Base-by-base conservation (phyloP, 2,113 vertebrate genomes). In the Calidris pugnax region DNA sequence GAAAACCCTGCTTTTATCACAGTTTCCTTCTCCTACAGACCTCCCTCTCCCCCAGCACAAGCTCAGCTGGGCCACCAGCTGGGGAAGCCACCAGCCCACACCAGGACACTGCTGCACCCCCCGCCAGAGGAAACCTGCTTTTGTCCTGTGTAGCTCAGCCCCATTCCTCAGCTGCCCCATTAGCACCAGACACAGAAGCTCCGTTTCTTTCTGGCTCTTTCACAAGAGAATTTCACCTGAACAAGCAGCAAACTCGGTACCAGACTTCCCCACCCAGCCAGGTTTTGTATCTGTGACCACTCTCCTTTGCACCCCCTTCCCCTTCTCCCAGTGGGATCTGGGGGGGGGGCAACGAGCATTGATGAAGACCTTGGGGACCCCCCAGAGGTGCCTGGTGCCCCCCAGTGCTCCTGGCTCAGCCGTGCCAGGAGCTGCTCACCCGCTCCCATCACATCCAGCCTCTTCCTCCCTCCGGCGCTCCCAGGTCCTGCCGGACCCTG, bases 271-370 rank as follows among this genome's bases (percentile, higher is more conserved):
- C 50, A 17, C 14, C 56, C 0, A 2, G 17, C 6, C 14, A 24
- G 26, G 22, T 23, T 63, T 37, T 2, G 0, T 15, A 23, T 13
- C 74, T 19, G 15, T 0, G 1, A 11, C 43, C 0, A 0, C 21
- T 32, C 51, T 57, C 23, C 55, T 26, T 43, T 9, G 7, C 2
- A 1, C 9, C 39, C 39, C 10, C 4, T 21, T 28, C n/a, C 28
- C 30, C 23, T 35, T n/a, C 30, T 39, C 68, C 47, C 45, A 26
- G 33, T 2, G 4, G 59, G 43, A 74, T 20, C n/a, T 1, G 18
- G 33, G 66, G 60, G 66, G 60, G 24, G 15, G 11, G 13, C 7
- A 6, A 32, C 1, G 0, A 57, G 57, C 10, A 0, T 22, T 12
- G 20, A 21, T 17, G 39, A 50, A 56, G 30, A 22, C 10, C 18